Conservation (phyloP, 2,113 vertebrate genomes). For the Vidua macroura region DNA sequence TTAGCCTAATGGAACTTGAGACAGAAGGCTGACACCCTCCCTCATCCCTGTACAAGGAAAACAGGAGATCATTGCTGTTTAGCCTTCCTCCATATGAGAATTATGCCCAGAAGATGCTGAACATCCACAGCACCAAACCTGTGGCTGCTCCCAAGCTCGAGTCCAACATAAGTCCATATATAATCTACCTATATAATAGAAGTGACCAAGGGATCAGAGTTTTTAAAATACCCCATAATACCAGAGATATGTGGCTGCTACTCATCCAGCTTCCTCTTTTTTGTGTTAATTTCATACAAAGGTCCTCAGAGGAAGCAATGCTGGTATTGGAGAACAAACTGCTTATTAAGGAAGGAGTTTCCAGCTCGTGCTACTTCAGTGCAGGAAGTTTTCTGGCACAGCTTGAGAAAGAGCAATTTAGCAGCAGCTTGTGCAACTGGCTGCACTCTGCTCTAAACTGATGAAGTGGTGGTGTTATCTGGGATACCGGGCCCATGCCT, state of each 20-base stretch:
- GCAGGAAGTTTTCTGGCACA: neutral
- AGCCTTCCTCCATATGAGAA: rapidly evolving
- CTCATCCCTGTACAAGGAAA: neutral
- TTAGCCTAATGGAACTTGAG: neutral
- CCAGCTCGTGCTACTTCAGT: neutral
- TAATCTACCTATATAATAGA: neutral
- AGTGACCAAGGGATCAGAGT: neutral
- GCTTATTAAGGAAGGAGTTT: neutral
- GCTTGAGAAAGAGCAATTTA: neutral
- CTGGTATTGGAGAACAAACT: neutral
- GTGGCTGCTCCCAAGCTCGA: neutral
- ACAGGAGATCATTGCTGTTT: neutral
- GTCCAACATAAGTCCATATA: neutral
- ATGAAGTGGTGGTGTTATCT: neutral
- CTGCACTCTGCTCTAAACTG: neutral
- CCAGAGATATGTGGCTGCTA: neutral
- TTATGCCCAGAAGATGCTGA: neutral
- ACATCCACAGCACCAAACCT: neutral
- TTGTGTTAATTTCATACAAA: neutral
- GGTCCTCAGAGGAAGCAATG: neutral
- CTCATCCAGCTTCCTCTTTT: neutral
- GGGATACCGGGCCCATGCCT: neutral
- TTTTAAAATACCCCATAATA: neutral
- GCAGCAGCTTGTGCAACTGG: neutral
- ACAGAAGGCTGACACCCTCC: neutral